Evolutionary conservation across 2,888 invertebrate species (phyloP).

Genomic region (Ormyrus rosae): DNA sequence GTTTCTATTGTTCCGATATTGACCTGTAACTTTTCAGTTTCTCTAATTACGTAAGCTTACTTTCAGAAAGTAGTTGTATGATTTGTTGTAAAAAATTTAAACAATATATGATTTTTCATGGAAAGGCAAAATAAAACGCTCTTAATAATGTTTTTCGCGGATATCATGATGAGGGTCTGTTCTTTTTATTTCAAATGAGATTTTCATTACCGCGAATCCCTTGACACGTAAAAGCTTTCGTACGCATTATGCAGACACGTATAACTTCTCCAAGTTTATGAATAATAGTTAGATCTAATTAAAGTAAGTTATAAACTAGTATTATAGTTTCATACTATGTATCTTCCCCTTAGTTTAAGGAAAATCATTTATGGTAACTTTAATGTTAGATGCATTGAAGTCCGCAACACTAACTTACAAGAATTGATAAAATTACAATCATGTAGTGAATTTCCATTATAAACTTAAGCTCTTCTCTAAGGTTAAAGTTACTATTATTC

Average conservation of each 20-base stretch:
- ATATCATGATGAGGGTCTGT: no score
- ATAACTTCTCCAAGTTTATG: constrained; percentile 23
- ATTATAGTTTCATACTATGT: constrained; percentile 10
- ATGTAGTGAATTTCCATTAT: background rate
- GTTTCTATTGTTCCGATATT: no score
- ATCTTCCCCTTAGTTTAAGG: constrained; percentile 4
- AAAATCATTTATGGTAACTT: constrained; percentile 39
- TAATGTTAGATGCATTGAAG: background rate
- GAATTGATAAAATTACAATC: background rate
- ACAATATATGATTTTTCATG: no score
- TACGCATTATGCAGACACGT: background rate
- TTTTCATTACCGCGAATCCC: constrained; percentile 23
- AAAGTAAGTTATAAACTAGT: constrained; percentile 36
- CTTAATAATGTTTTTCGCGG: no score
- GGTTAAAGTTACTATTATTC: background rate
- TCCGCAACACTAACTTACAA: background rate
- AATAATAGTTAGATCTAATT: constrained; percentile 42
- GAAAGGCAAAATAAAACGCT: no score
- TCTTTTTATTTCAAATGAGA: background rate
- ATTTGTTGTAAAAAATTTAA: no score
- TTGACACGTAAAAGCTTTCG: constrained; percentile 20
- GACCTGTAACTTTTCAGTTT: no score
- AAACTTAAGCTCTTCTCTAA: background rate
- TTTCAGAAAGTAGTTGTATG: no score
- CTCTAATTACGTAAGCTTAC: no score